phyloP scores from a whole-genome alignment of 2,888 invertebrate genomes.

The Globia sparganii region DNA sequence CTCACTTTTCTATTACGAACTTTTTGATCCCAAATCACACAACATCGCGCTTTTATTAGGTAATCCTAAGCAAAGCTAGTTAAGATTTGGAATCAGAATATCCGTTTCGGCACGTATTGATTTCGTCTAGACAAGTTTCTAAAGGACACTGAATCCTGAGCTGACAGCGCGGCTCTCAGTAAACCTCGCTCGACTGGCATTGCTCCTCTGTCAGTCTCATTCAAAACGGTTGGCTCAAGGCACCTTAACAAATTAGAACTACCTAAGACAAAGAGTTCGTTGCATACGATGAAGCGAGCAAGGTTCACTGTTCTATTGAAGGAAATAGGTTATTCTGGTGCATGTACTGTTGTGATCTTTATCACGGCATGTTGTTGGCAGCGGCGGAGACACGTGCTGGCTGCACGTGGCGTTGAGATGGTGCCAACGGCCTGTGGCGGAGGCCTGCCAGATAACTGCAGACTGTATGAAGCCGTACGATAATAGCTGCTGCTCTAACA shows the following conservation, averaged over 20 bases:
- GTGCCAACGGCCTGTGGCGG: slow-evolving; percentile 48
- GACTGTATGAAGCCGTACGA: slow-evolving; percentile 53
- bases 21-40: neutral
- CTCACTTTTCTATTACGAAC: neutral
- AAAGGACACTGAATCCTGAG: neutral
- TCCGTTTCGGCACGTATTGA: neutral
- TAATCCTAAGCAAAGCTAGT: neutral
- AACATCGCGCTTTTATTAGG: neutral
- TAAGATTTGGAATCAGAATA: neutral
- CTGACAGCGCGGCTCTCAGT: neutral
- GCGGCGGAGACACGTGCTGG: slow-evolving; percentile 38
- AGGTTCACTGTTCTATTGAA: slow-evolving; percentile 56
- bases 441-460: slow-evolving; percentile 49
- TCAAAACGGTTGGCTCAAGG: neutral
- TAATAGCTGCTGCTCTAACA: slow-evolving; percentile 23
- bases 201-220: neutral
- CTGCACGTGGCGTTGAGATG: slow-evolving; percentile 40
- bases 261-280: slow-evolving; percentile 17
- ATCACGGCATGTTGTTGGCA: slow-evolving; percentile 57
- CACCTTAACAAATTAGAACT: slow-evolving; percentile 10
- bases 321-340: slow-evolving; percentile 61
- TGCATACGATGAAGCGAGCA: slow-evolving; percentile 28
- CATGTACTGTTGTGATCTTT: slow-evolving; percentile 61
- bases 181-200: neutral
- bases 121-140: neutral